A percentile compares a stretch with the other conserved stretches of the same genome.
phyloP scores from a whole-genome alignment of 2,888 invertebrate genomes.

The Zeuzera pyrina region DNA sequence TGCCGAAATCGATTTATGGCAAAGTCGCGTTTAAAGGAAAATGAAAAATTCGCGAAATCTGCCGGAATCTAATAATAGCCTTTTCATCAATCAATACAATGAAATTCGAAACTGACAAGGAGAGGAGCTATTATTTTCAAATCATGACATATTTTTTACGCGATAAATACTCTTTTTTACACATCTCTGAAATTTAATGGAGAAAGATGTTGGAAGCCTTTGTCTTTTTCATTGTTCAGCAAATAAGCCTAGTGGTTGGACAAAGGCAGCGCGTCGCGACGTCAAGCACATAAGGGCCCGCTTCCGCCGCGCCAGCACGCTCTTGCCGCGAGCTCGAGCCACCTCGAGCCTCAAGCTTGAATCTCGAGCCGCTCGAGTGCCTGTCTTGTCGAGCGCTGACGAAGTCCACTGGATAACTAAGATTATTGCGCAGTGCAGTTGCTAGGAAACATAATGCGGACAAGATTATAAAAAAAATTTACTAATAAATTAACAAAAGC shows the following conservation, averaged over 20 bases:
- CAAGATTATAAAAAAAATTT: too few species aligned
- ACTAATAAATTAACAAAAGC: too few species aligned
- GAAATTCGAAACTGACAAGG: slow-evolving; percentile 42
- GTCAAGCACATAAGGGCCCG: slow-evolving; percentile 63
- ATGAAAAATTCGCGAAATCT: slow-evolving; percentile 60
- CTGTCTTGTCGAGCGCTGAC: slow-evolving; percentile 52
- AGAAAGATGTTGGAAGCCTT: slow-evolving; percentile 54
- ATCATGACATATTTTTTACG: slow-evolving; percentile 37
- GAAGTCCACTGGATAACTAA: slow-evolving; percentile 57
- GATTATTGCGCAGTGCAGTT: slow-evolving; percentile 52
- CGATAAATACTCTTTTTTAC: slow-evolving; percentile 37
- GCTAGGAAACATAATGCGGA: slow-evolving; percentile 46
- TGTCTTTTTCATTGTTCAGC: slow-evolving; percentile 70
- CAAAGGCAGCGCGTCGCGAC: slow-evolving; percentile 65
- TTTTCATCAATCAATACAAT: slow-evolving; percentile 63
- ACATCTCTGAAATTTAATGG: slow-evolving; percentile 32
- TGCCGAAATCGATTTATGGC: slow-evolving; percentile 52
- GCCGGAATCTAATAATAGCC: slow-evolving; percentile 51
- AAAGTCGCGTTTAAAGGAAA: slow-evolving; percentile 49
- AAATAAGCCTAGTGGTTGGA: slow-evolving; percentile 71
- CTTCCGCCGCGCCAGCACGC: slow-evolving; percentile 70
- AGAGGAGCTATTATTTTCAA: slow-evolving; percentile 40
- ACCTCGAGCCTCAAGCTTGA: slow-evolving; percentile 34
- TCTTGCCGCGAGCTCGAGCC: slow-evolving; percentile 38
- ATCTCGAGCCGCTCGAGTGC: slow-evolving; percentile 8